Base-by-base conservation (phyloP, 2,797 vertebrate species). In the Erethizon dorsatum region DNA sequence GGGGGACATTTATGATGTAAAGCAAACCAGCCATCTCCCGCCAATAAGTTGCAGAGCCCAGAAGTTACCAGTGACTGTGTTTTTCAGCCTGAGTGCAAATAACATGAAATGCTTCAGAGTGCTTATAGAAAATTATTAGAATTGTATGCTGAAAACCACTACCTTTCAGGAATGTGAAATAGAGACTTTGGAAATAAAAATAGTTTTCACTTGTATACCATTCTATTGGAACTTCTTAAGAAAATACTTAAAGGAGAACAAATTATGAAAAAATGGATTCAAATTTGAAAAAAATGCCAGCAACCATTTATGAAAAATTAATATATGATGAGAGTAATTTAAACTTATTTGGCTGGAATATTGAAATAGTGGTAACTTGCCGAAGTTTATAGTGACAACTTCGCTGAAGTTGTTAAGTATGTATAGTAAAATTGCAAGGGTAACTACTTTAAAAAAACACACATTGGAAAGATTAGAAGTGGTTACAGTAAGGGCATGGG, bases 331-430 rank as follows among this genome's bases (percentile, higher is more conserved):
- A 41, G 28, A 86, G 41, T 75, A 52, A 17, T 57, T 90, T 96
- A 59, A 84, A 61, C 88, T 78, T 77, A 5, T 84, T 61, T 85
- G 50, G 24, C 12, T 37, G 17, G 33, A 14, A 26, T 14, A 73
- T 37, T 79, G n/a, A 85, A 56, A 78, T 90, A 65, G 4, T 31
- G 26, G 28, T 71, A 77, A 50, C 26, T 77, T 77, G 24, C 73
- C 50, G 26, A 77, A 77, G 73, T 77, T 77, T 26, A 77, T 45
- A 65, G 45, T 41, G 33, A 52, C 56, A 41, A 47, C 45, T 69
- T 77, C 83, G 13, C 54, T 77, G 33, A 80, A 50, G 47, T 57
- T 91, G 33, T 41, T 88, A 85, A 69, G 88, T 95, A 13, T 71
- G 22, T 71, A 31, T 50, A 86, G 37, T 54, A 61, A 67, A 78